phyloP scores from a whole-genome alignment of 2,113 vertebrate species.

The Mesitornis unicolor region DNA sequence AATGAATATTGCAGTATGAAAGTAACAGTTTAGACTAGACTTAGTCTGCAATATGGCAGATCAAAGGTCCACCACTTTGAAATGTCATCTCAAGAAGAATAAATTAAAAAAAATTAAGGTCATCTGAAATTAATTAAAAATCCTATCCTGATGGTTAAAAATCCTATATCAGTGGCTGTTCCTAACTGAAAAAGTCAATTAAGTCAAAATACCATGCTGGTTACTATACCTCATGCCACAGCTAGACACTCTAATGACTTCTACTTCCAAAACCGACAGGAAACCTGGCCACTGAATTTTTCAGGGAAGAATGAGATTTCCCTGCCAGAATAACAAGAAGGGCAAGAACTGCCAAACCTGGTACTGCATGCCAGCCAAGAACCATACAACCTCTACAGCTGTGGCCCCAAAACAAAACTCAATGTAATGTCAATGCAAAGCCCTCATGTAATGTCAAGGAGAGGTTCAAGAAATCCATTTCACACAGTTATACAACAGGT shows the following conservation, averaged over 20 bases:
- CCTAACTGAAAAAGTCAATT: background rate
- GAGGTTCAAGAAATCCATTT: background rate
- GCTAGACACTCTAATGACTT: background rate
- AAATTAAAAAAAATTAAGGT: background rate
- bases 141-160: no score
- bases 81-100: background rate
- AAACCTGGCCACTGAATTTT: background rate
- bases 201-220: background rate
- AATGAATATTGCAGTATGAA: background rate
- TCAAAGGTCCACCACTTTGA: background rate
- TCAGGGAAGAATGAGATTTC: background rate
- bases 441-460: background rate
- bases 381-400: rapidly evolving
- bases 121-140: background rate
- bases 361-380: background rate
- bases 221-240: background rate
- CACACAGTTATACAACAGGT: background rate
- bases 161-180: no score
- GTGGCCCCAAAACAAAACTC: background rate
- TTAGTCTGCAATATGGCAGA: background rate
- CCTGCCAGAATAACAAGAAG: background rate
- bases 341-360: background rate
- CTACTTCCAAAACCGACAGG: background rate
- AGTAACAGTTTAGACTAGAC: background rate
- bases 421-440: background rate